Evolutionary conservation across 2,888 invertebrate species (phyloP), one percentile per base, ranked within the genome.

Genomic region (Oscheius onirici): DNA sequence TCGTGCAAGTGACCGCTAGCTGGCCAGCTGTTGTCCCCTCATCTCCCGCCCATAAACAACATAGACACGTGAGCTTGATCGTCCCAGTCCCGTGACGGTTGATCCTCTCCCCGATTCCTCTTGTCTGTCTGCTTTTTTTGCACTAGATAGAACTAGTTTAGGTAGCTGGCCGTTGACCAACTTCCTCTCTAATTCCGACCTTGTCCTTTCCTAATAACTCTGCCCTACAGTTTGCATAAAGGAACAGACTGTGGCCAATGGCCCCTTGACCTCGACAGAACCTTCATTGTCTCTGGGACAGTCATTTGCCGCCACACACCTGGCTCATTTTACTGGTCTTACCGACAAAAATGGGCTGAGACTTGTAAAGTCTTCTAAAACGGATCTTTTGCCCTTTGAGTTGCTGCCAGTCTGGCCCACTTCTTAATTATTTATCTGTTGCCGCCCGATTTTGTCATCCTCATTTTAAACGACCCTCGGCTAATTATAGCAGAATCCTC

Each of bases 11-110:
- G 43, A 43, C 52, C 52, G 52, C 34, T 34, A 46, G 20, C 46
- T 41, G 41, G n/a, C 41, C 43, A 22, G 17, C 58, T 41, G 58
- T 22, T 58, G 58, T 58, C 58, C 43, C 43, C 43, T 8, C 6
- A 8, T 8, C 52, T 41, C 22, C 43, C 40, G 41, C 41, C 41
- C 34, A 34, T 34, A 34, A 34, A 34, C 34, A 34, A 34, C 34
- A 17, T 20, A 20, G 52, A 52, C 58, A 58, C 58, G 58, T 58
- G 58, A 58, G 58, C 46, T 46, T 41, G 58, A 58, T 58, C 24
- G 58, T 58, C 41, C 41, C 34, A 6, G 8, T 34, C 34, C 8
- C 34, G 34, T 51, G 51, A 22, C 51, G 24, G 51, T 28, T 55
- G 55, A 55, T 55, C 55, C 55, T 41, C 55, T 10, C 34, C n/a